phyloP scores from a whole-genome alignment of 2,888 invertebrate species.

The Mantis religiosa region DNA sequence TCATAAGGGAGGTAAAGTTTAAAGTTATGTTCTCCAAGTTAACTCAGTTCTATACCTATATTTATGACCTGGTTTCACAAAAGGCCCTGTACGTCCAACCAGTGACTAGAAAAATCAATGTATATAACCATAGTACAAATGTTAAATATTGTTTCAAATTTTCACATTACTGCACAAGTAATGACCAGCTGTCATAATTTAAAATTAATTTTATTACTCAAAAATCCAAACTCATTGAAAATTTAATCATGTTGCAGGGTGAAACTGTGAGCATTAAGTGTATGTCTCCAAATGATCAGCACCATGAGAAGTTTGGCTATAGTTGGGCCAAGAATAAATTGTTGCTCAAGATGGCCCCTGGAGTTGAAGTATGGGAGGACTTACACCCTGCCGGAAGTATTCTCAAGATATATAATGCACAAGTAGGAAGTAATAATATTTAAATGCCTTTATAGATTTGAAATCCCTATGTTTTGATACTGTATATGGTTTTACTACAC shows the following conservation, averaged over 20 bases:
- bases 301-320: slow-evolving; percentile 66
- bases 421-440: slow-evolving; percentile 49
- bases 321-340: slow-evolving; percentile 79
- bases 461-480: neutral
- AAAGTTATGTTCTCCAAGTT: no score
- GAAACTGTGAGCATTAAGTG: slow-evolving; percentile 67
- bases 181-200: no score
- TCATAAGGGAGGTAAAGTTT: no score
- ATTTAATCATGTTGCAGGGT: slow-evolving; percentile 49
- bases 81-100: no score
- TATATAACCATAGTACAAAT: no score
- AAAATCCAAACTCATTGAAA: neutral
- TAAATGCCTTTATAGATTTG: neutral
- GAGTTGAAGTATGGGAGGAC: slow-evolving; percentile 79
- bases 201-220: neutral
- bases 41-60: no score
- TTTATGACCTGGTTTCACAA: no score
- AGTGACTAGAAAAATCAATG: no score
- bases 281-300: slow-evolving; percentile 60
- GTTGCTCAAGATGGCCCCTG: slow-evolving; percentile 67
- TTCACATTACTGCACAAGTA: no score
- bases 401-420: slow-evolving; percentile 70
- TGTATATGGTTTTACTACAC: neutral
- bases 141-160: no score
- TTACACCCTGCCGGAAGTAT: slow-evolving; percentile 80